Base-by-base conservation (phyloP, 2,113 vertebrate species). In the Hemibagrus wyckioides region DNA sequence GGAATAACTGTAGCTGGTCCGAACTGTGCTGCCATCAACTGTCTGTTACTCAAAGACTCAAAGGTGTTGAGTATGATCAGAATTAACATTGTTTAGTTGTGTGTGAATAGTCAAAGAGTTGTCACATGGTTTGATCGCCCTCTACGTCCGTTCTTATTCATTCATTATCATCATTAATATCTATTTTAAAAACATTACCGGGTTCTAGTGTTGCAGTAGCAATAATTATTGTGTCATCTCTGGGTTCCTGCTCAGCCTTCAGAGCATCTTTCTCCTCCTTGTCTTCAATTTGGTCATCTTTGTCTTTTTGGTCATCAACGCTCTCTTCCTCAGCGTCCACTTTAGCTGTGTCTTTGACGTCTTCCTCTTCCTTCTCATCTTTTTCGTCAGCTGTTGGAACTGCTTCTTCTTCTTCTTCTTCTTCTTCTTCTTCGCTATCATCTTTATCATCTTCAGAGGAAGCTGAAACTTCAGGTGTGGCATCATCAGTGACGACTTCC, bases 271-370 rank as follows among this genome's bases (percentile, higher is more conserved):
- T 63, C 30, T 61, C 87, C 83, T 36, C 52, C 52, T 83, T 17
- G 21, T 87, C 82, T 79, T 84, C 75, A 69, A 39, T 85, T 75
- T 85, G 83, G 83, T 88, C 83, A 50, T 75, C 79, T 48, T 82
- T 23, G 52, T 82, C 81, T 81, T 86, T 59, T 54, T 86, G 85
- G 30, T 84, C 82, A 67, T 88, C 83, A 4, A 69, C 82, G n/a
- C 71, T 84, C 21, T 88, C 75, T 5, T 81, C 83, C 54, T 13
- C 23, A 44, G 41, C 11, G 25, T 84, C 88, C 39, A 39, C 80
- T 54, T 59, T 15, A 28, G 87, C 83, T 33, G n/a, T 30, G 25
- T 84, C 67, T 65, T 83, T 33, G 28, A 83, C 52, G 10, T 80
- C 83, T 50, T 88, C 83, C 3, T 75, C 75, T 44, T 86, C 83